A percentile compares a stretch with the other conserved stretches of the same genome.
These are phyloP conservation scores for Lysandra coridon DNA, from an alignment of 2,888 invertebrate species.

Conservation along the genomic window DNA sequence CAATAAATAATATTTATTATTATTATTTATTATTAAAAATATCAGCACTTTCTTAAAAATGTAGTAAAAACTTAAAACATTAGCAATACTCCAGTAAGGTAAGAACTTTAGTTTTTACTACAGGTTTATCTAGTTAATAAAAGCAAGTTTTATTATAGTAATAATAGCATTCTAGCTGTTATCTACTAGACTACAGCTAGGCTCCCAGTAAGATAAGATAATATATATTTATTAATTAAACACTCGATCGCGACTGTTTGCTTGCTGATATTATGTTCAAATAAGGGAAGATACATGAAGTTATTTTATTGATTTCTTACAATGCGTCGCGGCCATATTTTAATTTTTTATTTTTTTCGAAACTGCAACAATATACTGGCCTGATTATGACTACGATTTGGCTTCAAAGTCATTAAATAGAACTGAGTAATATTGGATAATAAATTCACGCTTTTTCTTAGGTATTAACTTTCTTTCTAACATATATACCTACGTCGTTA, in stretches of 20 bases:
- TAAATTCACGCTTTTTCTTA: too few species aligned
- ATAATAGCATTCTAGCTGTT: neutral
- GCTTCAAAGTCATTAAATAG: too few species aligned
- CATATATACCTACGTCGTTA: too few species aligned
- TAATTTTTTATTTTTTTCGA: too few species aligned
- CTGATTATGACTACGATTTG: too few species aligned
- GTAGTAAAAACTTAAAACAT: neutral
- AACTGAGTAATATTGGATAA: too few species aligned
- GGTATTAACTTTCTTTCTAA: too few species aligned
- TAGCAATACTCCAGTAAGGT: neutral
- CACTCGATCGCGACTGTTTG: conserved; percentile 16
- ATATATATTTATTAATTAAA: conserved; percentile 8
- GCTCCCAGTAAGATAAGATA: conserved; percentile 16
- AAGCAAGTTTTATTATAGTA: neutral
- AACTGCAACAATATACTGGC: too few species aligned
- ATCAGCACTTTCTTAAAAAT: neutral
- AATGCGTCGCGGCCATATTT: neutral
- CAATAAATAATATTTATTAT: too few species aligned
- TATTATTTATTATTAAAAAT: too few species aligned
- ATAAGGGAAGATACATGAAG: neutral
- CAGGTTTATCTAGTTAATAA: neutral
- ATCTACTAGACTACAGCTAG: conserved; percentile 2
- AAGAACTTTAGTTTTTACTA: neutral
- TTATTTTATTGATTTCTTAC: conserved; percentile 5
- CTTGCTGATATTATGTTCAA: conserved; percentile 3